Conservation (phyloP, 92 coral and sea anemone species). For the Palythoa heliodiscus region DNA sequence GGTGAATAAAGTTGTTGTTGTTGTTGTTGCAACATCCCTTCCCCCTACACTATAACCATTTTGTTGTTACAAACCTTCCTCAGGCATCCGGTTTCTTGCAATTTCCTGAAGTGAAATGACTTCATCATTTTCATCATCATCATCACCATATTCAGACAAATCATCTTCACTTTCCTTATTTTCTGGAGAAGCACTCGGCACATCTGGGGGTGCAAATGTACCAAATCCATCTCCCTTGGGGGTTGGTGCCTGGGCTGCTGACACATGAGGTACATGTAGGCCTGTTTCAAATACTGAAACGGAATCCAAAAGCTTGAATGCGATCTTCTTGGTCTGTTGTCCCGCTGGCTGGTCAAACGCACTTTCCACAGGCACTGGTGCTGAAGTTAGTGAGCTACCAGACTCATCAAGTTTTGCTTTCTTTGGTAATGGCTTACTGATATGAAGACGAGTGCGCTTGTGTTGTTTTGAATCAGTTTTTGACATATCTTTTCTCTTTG, state of each 20-base stretch:
- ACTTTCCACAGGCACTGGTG: constrained; percentile 71
- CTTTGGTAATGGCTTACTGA: constrained; percentile 73
- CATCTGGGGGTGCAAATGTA: constrained; percentile 81
- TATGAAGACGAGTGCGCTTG: constrained; percentile 66
- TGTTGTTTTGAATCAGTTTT: constrained; percentile 49
- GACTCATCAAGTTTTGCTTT: constrained; percentile 38
- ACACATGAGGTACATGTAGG: constrained; percentile 37
- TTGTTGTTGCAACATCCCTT: background rate
- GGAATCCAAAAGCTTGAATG: constrained; percentile 83
- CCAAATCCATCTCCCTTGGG: constrained; percentile 80
- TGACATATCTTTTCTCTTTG: constrained; percentile 49
- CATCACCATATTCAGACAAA: constrained; percentile 51
- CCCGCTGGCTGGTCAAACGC: constrained; percentile 90
- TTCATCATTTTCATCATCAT: constrained; percentile 68
- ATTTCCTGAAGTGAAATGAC: constrained; percentile 79
- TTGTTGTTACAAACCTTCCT: constrained; percentile 58
- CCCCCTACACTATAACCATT: background rate
- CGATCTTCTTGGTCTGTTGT: constrained; percentile 82
- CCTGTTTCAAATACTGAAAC: constrained; percentile 93
- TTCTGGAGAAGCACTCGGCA: constrained; percentile 42
- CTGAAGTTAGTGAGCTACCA: constrained; percentile 40
- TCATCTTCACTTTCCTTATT: constrained; percentile 56
- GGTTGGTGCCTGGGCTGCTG: constrained; percentile 25
- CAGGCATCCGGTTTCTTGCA: constrained; percentile 72
- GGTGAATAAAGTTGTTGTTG: no score